Conservation (phyloP, 2,113 vertebrate genomes). For the Vicugna pacos region DNA sequence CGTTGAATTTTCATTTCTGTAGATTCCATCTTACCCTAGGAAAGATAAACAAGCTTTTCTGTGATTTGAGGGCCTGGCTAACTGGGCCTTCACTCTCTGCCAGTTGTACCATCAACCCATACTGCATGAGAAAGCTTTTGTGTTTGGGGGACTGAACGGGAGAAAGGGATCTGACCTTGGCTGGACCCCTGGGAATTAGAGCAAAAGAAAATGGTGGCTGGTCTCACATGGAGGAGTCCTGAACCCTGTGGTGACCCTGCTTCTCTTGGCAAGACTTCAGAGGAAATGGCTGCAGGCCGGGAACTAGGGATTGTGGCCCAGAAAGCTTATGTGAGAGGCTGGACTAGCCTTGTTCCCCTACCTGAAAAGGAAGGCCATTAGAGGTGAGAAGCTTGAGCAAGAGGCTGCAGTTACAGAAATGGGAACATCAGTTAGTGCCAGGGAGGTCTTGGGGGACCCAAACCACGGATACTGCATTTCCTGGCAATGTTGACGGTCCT, state of each 20-base stretch:
- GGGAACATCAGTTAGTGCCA: not conserved
- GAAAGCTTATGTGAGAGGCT: not conserved
- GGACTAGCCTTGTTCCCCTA: not conserved
- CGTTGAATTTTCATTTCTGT: conserved; percentile 36
- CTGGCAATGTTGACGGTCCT: not conserved
- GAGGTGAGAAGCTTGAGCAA: not conserved
- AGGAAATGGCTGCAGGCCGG: not conserved
- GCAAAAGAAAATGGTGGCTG: not conserved
- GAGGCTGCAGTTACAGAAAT: not conserved
- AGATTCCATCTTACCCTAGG: not conserved
- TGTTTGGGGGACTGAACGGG: not conserved
- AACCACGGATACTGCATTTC: not conserved
- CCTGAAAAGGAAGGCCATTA: not conserved
- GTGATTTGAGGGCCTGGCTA: not conserved
- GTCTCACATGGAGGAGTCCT: not conserved
- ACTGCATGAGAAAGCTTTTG: not conserved
- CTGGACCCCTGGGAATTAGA: not conserved
- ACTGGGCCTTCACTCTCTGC: not conserved
- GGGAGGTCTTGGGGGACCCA: too few relatives aligned
- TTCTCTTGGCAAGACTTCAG: not conserved
- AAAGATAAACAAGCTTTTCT: conserved; percentile 26
- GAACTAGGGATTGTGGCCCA: not conserved
- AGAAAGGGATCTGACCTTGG: not conserved
- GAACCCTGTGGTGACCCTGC: not conserved
- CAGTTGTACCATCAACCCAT: not conserved